These are phyloP conservation scores for Teinopalpus imperialis DNA, from an alignment of 2,888 invertebrate genomes.

Conservation along the genomic window DNA sequence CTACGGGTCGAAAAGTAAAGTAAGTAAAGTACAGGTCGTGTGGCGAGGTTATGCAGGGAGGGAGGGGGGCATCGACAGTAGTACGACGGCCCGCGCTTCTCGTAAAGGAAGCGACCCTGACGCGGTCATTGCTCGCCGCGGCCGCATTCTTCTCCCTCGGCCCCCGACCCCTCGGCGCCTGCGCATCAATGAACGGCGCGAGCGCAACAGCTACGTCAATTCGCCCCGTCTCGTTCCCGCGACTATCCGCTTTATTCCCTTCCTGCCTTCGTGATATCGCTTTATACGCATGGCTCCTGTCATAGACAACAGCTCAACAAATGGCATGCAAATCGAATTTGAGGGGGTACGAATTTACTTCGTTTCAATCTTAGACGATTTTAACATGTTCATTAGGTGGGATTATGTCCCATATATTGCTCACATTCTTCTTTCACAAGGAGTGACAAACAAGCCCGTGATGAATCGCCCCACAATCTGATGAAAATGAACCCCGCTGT, in stretches of 20 bases:
- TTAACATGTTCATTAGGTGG: too few species aligned
- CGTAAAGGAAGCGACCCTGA: conserved; percentile 82
- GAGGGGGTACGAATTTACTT: conserved; percentile 1
- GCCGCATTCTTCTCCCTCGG: conserved; percentile 74
- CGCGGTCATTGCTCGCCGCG: conserved; percentile 81
- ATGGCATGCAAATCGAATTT: conserved; percentile 20
- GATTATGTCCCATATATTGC: too few species aligned
- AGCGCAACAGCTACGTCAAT: conserved; percentile 62
- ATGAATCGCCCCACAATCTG: too few species aligned
- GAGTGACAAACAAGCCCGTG: too few species aligned
- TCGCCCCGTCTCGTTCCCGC: conserved; percentile 58
- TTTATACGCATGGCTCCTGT: conserved; percentile 32
- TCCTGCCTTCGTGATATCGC: conserved; percentile 36
- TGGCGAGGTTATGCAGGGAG: conserved; percentile 44
- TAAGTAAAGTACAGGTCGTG: conserved; percentile 66
- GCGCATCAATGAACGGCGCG: conserved; percentile 79
- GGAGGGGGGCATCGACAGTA: conserved; percentile 62
- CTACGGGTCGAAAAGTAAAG: conserved; percentile 75
- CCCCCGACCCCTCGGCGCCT: conserved; percentile 58
- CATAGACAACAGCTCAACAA: conserved; percentile 16
- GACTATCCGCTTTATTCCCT: conserved; percentile 39
- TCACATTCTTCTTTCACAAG: too few species aligned
- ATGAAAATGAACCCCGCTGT: too few species aligned
- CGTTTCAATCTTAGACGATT: too few species aligned
- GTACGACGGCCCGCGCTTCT: conserved; percentile 78